phyloP scores from a whole-genome alignment of 2,888 invertebrate species.

The Cephonodes hylas region DNA sequence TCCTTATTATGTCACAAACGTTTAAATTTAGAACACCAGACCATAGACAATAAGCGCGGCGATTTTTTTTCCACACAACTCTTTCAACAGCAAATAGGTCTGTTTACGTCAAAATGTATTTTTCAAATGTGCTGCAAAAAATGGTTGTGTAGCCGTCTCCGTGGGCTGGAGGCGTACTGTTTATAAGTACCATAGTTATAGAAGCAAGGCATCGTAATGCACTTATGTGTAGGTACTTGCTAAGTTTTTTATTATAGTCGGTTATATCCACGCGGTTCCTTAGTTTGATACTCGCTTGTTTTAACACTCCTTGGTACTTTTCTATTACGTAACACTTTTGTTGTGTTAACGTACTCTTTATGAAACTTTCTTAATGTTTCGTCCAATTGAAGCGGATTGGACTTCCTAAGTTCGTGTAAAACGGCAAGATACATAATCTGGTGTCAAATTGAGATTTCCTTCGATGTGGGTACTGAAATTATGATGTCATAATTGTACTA shows the following conservation, averaged over 20 bases:
- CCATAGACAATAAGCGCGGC: slow-evolving; percentile 7
- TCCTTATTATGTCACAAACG: slow-evolving; percentile 14
- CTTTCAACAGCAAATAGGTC: slow-evolving; percentile 60
- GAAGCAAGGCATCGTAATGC: slow-evolving; percentile 71
- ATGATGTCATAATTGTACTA: neutral
- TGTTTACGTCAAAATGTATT: slow-evolving; percentile 79
- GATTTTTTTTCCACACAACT: slow-evolving; percentile 29
- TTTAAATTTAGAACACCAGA: slow-evolving; percentile 27
- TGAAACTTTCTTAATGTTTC: neutral
- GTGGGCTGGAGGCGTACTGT: slow-evolving; percentile 70
- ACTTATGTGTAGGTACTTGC: slow-evolving; percentile 77
- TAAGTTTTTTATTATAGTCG: slow-evolving; percentile 79
- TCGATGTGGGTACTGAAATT: neutral
- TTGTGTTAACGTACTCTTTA: slow-evolving; percentile 3
- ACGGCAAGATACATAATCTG: neutral
- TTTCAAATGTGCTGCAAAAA: slow-evolving; percentile 80
- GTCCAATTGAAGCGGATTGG: neutral
- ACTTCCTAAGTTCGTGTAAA: slow-evolving; percentile 1
- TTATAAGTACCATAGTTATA: slow-evolving; percentile 69
- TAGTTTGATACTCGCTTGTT: slow-evolving; percentile 59
- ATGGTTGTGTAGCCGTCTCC: slow-evolving; percentile 63
- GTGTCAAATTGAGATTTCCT: slow-evolving; percentile 7
- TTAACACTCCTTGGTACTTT: slow-evolving; percentile 55
- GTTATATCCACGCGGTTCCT: slow-evolving; percentile 72
- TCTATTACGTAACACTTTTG: slow-evolving; percentile 15